Evolutionary conservation across 2,888 invertebrate species (phyloP).

Genomic region (Augiades crinisus): DNA sequence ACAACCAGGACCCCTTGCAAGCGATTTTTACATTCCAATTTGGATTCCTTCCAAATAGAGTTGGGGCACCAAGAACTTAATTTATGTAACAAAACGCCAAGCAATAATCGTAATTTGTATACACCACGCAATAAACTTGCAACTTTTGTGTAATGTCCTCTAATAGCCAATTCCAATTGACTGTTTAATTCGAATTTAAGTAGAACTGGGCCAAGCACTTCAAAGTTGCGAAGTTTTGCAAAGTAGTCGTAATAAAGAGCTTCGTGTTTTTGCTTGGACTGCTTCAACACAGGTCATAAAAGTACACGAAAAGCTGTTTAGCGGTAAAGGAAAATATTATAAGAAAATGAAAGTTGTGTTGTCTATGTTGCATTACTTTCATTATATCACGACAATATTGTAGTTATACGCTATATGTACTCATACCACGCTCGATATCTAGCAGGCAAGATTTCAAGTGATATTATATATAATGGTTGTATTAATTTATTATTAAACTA

Average conservation of each 20-base stretch:
- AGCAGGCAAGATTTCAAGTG: too few relatives aligned
- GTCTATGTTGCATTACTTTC: too few relatives aligned
- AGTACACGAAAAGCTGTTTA: too few relatives aligned
- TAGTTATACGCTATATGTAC: too few relatives aligned
- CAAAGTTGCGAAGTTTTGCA: slow-evolving; percentile 1
- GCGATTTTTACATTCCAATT: slow-evolving; percentile 24
- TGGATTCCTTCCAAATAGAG: slow-evolving; percentile 45
- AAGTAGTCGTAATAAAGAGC: neutral
- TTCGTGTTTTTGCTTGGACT: neutral
- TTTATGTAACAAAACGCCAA: slow-evolving; percentile 51
- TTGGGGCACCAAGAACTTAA: slow-evolving; percentile 43
- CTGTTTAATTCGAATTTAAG: slow-evolving; percentile 7
- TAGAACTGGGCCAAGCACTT: neutral
- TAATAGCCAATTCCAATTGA: slow-evolving; percentile 24
- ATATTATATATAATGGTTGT: too few relatives aligned
- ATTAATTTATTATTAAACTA: too few relatives aligned
- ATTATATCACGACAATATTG: too few relatives aligned
- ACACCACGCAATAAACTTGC: slow-evolving; percentile 40
- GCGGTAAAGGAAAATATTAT: too few relatives aligned
- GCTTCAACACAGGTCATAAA: neutral
- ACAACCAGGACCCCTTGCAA: neutral
- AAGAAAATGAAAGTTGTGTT: too few relatives aligned
- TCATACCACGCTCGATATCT: too few relatives aligned
- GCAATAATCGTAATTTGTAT: slow-evolving; percentile 47
- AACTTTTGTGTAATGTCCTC: slow-evolving; percentile 40